Base-by-base conservation (phyloP, 2,797 vertebrate species). In the Syngnathus acus region DNA sequence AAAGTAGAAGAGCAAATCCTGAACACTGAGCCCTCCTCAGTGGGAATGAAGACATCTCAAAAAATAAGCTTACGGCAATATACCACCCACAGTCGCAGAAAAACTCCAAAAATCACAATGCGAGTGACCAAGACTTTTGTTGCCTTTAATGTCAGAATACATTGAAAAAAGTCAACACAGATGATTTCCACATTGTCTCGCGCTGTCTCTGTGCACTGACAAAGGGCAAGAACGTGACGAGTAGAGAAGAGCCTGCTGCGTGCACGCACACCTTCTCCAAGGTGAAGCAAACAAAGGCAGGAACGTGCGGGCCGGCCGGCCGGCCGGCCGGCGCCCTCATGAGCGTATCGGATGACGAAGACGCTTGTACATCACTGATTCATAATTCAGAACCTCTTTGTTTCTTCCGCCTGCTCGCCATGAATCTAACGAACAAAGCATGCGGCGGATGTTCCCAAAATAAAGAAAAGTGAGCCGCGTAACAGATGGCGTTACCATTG, bases 381-480 rank as follows among this genome's bases (percentile, higher is more conserved):
- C 83, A 87, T 90, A 83, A 86, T 89, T 87, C 82, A 89, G 63
- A 21, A 53, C 43, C 69, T 74, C 79, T 87, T 80, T 82, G 70
- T 75, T 67, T 68, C 19, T 47, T 53, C 62, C 43, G 9, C 63
- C 45, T 60, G 48, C 69, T 72, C 67, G 68, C 38, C 55, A 62
- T 70, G 58, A 66, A 67, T 71, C 51, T 69, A 40, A 66, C 26
- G 26, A 74, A 51, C 64, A 57, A n/a, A 50, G 68, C 54, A 65
- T 23, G 8, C 61, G 62, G 8, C 61, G 62, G 21, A 78, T 60
- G 32, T 3, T 45, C 26, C 38, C 5, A 21, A 42, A 40, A 55
- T 37, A 37, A 37, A 57, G 11, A 57, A 14, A 57, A 62, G 43
- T 64, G 62, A 37, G 32, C 45, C 70, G 71, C 72, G 59, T 42